Evolutionary conservation across 1,140 invertebrate species (phyloP).

Genomic region (Drosophila albomicans): DNA sequence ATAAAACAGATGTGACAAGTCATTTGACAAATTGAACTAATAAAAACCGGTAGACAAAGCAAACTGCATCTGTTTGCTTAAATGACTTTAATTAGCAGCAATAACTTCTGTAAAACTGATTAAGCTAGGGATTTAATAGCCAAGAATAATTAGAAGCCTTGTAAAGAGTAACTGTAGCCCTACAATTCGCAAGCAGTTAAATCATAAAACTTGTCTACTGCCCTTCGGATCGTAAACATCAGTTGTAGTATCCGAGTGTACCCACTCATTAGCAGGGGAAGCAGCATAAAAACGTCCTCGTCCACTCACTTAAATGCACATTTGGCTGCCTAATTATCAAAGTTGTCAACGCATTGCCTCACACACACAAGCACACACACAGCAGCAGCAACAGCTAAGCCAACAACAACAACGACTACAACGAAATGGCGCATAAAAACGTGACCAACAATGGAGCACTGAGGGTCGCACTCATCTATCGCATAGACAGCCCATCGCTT

Average conservation of each 20-base stretch:
- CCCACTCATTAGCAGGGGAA: constrained; percentile 21
- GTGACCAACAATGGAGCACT: constrained; percentile 63
- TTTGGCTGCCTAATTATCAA: constrained; percentile 70
- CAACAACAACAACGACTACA: constrained; percentile 14
- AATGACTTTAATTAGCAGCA: constrained; percentile 9
- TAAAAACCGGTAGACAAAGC: not conserved
- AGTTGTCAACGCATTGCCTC: constrained; percentile 63
- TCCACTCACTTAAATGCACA: constrained; percentile 60
- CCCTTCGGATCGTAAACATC: constrained; percentile 8
- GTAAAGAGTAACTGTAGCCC: constrained; percentile 1
- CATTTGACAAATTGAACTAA: no score
- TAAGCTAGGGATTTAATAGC: constrained; percentile 2
- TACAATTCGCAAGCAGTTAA: constrained; percentile 15
- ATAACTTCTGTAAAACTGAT: constrained; percentile 2
- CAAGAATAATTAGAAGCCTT: not conserved
- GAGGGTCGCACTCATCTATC: constrained; percentile 24
- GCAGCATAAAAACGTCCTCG: constrained; percentile 32
- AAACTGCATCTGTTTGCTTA: not conserved
- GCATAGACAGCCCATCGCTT: constrained; percentile 16
- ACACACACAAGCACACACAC: constrained; percentile 13
- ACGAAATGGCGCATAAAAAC: constrained; percentile 61
- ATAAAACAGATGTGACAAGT: no score
- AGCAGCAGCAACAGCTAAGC: constrained; percentile 6
- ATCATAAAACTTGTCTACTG: not conserved
- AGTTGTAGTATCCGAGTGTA: not conserved